Conservation (phyloP, 2,888 invertebrate species). For the Trimorus sp. region DNA sequence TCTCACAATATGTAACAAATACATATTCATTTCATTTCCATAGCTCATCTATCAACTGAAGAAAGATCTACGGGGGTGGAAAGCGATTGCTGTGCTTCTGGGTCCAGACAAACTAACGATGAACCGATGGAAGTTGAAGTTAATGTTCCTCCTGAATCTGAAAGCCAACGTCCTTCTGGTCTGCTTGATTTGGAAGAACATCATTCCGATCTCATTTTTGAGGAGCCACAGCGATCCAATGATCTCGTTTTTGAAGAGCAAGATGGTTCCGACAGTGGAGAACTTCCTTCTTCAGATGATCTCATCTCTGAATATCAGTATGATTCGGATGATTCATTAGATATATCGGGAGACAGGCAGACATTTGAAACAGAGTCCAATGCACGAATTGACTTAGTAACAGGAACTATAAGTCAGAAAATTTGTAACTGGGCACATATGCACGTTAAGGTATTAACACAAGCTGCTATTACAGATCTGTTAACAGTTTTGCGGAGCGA, state of each 20-base stretch:
- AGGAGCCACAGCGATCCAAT: neutral
- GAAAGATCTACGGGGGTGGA: no score
- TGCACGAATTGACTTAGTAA: neutral
- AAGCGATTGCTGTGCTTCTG: no score
- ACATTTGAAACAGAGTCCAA: neutral
- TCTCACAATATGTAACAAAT: no score
- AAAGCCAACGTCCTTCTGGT: no score
- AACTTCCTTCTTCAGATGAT: neutral
- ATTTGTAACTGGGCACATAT: constrained; percentile 15
- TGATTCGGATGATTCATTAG: neutral
- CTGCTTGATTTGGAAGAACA: no score
- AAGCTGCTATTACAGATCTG: neutral
- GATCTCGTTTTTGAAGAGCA: neutral
- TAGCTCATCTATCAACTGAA: no score
- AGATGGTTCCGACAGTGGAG: neutral
- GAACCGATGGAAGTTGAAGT: no score
- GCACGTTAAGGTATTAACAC: neutral
- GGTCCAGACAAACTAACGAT: no score
- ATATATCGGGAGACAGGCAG: neutral
- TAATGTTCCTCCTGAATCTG: no score
- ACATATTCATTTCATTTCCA: no score
- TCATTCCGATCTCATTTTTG: neutral
- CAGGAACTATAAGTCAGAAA: constrained; percentile 3
- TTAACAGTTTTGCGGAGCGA: constrained; percentile 20
- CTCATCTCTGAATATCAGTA: no score